Conservation (phyloP, 2,888 invertebrate species). For the Automeris io region DNA sequence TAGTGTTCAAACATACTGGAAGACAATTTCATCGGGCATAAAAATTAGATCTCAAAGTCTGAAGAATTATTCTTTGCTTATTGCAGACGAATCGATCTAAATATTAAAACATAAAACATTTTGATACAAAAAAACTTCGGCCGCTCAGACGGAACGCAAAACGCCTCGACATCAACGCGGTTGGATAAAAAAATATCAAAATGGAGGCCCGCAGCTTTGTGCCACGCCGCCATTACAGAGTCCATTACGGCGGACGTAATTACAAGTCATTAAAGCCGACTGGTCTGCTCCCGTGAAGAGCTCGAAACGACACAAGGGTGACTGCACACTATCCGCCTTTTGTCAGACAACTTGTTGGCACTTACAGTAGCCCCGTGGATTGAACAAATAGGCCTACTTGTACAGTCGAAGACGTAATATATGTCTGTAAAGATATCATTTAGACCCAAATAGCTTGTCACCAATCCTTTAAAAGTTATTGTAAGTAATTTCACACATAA, state of each 20-base stretch:
- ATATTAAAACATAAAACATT: too few species aligned
- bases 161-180: conserved; percentile 34
- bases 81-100: too few species aligned
- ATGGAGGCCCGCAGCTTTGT: conserved; percentile 58
- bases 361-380: too few species aligned
- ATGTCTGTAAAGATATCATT: too few species aligned
- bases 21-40: too few species aligned
- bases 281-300: conserved; percentile 45
- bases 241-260: conserved; percentile 66
- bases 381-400: too few species aligned
- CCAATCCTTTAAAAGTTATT: too few species aligned
- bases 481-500: too few species aligned
- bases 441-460: background rate
- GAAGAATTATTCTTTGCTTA: too few species aligned
- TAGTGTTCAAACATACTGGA: too few species aligned
- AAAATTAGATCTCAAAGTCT: too few species aligned
- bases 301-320: conserved; percentile 22
- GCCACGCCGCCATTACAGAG: conserved; percentile 58
- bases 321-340: background rate
- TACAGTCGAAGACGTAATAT: too few species aligned
- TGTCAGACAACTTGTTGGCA: conserved; percentile 5
- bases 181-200: conserved; percentile 43
- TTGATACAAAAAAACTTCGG: conserved; percentile 29
- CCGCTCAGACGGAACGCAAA: conserved; percentile 34
- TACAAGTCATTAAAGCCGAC: conserved; percentile 64